Percentiles rank a stretch among this genome's conserved stretches.
Conservation (phyloP, 1,140 invertebrate species). For the Pinna nobilis region DNA sequence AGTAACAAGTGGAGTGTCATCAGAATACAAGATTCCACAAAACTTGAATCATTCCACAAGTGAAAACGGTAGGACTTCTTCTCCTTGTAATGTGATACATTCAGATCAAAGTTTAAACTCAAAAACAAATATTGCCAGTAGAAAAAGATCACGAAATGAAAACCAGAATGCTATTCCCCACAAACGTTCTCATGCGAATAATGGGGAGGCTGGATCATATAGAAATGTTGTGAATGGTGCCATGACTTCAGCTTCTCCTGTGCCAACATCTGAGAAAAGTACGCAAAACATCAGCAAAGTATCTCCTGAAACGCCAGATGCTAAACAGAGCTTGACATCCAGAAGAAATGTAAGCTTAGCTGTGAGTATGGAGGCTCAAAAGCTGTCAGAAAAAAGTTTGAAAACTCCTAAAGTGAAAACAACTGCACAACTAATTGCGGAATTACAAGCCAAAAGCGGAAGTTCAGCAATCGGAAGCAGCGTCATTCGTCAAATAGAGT, state of each 20-base stretch:
- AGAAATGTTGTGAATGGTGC: slow-evolving; percentile 31
- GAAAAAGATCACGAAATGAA: slow-evolving; percentile 54
- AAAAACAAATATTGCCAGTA: slow-evolving; percentile 66
- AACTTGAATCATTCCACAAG: slow-evolving; percentile 54
- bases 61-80: slow-evolving; percentile 35
- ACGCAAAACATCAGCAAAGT: slow-evolving; percentile 23
- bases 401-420: slow-evolving; percentile 84
- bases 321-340: slow-evolving; percentile 36
- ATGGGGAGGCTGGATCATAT: slow-evolving; percentile 15
- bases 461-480: slow-evolving; percentile 72
- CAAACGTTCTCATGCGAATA: slow-evolving; percentile 18
- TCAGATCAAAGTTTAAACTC: slow-evolving; percentile 58
- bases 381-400: slow-evolving; percentile 26
- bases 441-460: slow-evolving; percentile 81
- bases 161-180: slow-evolving; percentile 1
- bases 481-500: slow-evolving; percentile 70
- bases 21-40: slow-evolving; percentile 25
- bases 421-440: slow-evolving; percentile 87
- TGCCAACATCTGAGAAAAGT: slow-evolving; percentile 29
- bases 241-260: slow-evolving; percentile 5
- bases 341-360: slow-evolving; percentile 37
- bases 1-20: slow-evolving; percentile 6
- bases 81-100: slow-evolving; percentile 39
- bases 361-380: slow-evolving; percentile 34
- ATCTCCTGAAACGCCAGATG: slow-evolving; percentile 21